Conservation (phyloP, 2,797 vertebrate species). For the Poecilia velifera region DNA sequence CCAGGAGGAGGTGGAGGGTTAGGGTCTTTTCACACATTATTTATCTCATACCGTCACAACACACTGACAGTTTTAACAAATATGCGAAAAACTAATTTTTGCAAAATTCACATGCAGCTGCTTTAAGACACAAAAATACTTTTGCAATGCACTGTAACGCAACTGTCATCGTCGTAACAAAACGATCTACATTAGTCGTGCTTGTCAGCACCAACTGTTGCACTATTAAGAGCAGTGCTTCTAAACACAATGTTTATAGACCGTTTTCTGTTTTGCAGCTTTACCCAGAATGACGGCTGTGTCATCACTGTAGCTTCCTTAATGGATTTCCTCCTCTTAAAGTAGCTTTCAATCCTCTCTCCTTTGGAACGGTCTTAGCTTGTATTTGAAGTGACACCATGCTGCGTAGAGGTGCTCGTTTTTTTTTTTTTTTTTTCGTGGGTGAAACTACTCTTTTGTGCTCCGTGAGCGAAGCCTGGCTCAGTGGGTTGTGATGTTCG, state of each 20-base stretch:
- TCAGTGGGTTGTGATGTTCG: constrained; percentile 5
- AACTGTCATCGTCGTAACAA: constrained; percentile 24
- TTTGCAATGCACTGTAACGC: not conserved
- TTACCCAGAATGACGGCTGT: constrained; percentile 36
- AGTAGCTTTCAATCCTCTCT: constrained; percentile 29
- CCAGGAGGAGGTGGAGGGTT: no score
- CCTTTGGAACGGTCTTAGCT: constrained; percentile 19
- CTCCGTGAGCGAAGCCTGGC: constrained; percentile 31
- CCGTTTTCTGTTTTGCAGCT: constrained; percentile 21
- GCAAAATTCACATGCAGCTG: no score
- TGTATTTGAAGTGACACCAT: constrained; percentile 53
- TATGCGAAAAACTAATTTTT: no score
- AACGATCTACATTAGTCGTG: constrained; percentile 20
- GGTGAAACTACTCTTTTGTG: constrained; percentile 29
- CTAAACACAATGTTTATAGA: not conserved
- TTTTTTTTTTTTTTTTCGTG: not conserved
- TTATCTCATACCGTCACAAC: no score
- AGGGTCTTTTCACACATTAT: no score
- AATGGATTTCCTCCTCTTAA: constrained; percentile 57
- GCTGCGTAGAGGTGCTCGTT: constrained; percentile 24
- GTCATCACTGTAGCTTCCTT: constrained; percentile 32
- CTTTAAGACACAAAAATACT: not conserved
- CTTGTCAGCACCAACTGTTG: constrained; percentile 11
- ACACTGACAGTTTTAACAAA: no score
- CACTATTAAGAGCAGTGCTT: constrained; percentile 19